Base-by-base conservation (phyloP, 2,888 invertebrate genomes). In the Ypsolopha scabrella region DNA sequence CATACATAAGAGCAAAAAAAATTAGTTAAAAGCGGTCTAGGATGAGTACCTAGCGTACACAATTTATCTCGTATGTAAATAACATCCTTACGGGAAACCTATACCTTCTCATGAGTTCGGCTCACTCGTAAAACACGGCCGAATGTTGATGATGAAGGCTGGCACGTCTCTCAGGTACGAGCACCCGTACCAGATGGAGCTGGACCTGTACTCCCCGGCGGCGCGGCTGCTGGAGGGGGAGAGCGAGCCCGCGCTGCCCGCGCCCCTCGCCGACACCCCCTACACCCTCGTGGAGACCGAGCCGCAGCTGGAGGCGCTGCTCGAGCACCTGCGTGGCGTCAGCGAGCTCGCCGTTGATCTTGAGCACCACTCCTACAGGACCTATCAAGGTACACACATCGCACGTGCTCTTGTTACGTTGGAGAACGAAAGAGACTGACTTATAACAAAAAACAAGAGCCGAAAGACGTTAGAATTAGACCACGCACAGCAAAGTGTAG, bases 311-410 rank as follows among this genome's bases (percentile, higher is more conserved):
- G 77, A 90, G 46, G 74, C 82, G 2, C 80, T 98, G 44, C 65
- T 94, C 2, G 72, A 88, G 0, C 92, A 93, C 55, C 80, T 99
- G 54, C 81, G 85, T 43, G 76, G 77, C 1, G 90, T 90, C n/a
- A 75, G 81, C 2, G 94, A 94, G 69, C 89, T 99, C 51, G 96
- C 97, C 0, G 90, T 99, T 0, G 99, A 99, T 85, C 85, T 99
- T 49, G 95, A 95, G 87, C 97, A 98, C 75, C 98, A 99, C 75
- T 93, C 94, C 0, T 97, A 96, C 68, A 89, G 98, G 53, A 92
- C 94, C 0, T 99, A 94, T 72, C 93, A 94, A 86, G 99, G 99
- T 62, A 76, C 55, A 14, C n/a, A n/a, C n/a, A n/a, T n/a, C n/a
- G n/a, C n/a, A n/a, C n/a, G n/a, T n/a, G n/a, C n/a, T n/a, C n/a